phyloP scores from a whole-genome alignment of 2,797 vertebrate species.

The Nannoperca obscura region DNA sequence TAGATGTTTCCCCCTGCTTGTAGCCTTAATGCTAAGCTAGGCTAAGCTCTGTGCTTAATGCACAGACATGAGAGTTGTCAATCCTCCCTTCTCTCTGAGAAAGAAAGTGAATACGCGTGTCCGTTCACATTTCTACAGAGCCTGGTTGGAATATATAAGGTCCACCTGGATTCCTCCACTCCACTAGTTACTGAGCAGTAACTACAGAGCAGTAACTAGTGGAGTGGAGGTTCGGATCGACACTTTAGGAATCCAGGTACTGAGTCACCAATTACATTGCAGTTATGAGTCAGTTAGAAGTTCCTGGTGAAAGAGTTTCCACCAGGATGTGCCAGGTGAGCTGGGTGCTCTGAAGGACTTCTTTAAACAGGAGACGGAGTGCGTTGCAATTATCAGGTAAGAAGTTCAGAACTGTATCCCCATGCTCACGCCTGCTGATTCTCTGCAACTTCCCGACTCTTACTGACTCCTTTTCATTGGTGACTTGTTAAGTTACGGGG shows the following conservation, averaged over 20 bases:
- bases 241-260: constrained; percentile 33
- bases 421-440: neutral
- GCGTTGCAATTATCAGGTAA: constrained; percentile 18
- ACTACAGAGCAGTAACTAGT: constrained; percentile 24
- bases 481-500: neutral
- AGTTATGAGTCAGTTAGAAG: constrained; percentile 3
- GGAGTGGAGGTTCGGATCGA: constrained; percentile 14
- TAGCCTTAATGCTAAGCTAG: too few relatives aligned
- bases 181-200: constrained; percentile 2
- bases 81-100: too few relatives aligned
- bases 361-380: constrained; percentile 58
- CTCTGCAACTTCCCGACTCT: neutral
- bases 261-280: constrained; percentile 50
- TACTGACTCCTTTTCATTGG: neutral
- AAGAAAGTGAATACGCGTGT: too few relatives aligned
- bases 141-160: constrained; percentile 42
- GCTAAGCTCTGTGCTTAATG: too few relatives aligned
- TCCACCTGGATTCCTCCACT: neutral
- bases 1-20: too few relatives aligned
- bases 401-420: neutral
- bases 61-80: too few relatives aligned
- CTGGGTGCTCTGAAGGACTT: constrained; percentile 61
- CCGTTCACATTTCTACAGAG: too few relatives aligned
- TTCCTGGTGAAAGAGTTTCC: neutral
- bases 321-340: constrained; percentile 3